phyloP scores from a whole-genome alignment of 53 echinoderm and acorn worm species.

The Paelopatides confundens region DNA sequence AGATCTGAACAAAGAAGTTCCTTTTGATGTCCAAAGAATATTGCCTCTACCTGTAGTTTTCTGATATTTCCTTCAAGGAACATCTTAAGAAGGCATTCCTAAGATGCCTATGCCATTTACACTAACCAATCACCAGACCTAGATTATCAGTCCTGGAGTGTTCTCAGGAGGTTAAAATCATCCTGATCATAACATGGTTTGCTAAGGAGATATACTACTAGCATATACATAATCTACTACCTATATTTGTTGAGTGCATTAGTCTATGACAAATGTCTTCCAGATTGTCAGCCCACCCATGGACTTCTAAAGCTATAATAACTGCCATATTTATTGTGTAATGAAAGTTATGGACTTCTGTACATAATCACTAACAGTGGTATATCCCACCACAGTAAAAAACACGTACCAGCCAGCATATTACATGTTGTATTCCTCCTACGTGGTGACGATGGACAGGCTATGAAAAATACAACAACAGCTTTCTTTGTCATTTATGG shows the following conservation, averaged over 20 bases:
- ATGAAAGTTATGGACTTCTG: background rate
- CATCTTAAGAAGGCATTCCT: slow-evolving; percentile 28
- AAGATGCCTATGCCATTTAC: background rate
- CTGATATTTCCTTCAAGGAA: background rate
- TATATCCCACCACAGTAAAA: no score
- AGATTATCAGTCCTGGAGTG: background rate
- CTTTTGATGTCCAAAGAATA: no score
- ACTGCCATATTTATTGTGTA: background rate
- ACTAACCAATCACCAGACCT: background rate
- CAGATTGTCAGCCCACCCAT: slow-evolving; percentile 16
- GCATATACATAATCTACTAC: no score
- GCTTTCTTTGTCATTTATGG: no score
- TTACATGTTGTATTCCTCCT: no score
- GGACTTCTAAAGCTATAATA: no score
- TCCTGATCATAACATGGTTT: background rate
- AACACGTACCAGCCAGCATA: no score
- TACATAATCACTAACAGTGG: no score
- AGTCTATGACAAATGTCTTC: slow-evolving; percentile 17
- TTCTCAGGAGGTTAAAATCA: slow-evolving; percentile 13
- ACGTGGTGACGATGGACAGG: no score
- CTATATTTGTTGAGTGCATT: background rate
- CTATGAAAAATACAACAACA: no score
- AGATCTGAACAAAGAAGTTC: background rate
- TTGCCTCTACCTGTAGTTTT: background rate
- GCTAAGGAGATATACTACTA: background rate